Conservation (phyloP, 2,113 vertebrate genomes). For the Gambusia holbrooki region DNA sequence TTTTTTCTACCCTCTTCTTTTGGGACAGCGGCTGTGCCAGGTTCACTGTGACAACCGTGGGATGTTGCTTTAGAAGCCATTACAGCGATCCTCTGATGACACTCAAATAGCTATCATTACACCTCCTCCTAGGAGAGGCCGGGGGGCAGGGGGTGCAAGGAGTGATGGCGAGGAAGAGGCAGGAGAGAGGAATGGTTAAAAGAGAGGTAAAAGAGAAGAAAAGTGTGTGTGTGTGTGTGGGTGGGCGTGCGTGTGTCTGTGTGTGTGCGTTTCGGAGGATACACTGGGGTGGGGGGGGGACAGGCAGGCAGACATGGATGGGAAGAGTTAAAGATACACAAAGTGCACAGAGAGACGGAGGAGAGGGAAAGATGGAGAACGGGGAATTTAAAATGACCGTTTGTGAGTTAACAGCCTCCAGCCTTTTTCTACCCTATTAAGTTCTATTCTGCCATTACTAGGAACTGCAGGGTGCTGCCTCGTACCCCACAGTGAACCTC, state of each 20-base stretch:
- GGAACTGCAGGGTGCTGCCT: constrained; percentile 75
- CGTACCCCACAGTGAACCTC: constrained; percentile 61
- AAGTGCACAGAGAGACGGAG: constrained; percentile 45
- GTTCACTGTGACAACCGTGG: constrained; percentile 81
- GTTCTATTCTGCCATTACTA: constrained; percentile 82
- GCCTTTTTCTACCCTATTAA: constrained; percentile 86
- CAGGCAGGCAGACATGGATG: constrained; percentile 31
- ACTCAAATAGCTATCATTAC: constrained; percentile 88
- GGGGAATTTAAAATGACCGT: constrained; percentile 83
- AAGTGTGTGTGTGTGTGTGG: not conserved
- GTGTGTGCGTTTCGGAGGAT: too few relatives aligned
- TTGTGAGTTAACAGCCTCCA: constrained; percentile 84
- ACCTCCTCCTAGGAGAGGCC: constrained; percentile 78
- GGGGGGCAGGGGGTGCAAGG: constrained; percentile 28
- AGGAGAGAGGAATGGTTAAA: constrained; percentile 11
- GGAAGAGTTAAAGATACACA: constrained; percentile 56
- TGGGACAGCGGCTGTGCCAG: constrained; percentile 77
- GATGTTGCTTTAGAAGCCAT: constrained; percentile 85
- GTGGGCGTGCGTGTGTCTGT: too few relatives aligned
- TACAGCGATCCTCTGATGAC: constrained; percentile 83
- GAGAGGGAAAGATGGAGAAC: constrained; percentile 57
- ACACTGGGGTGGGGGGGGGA: constrained; percentile 8
- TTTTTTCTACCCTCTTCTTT: constrained; percentile 43
- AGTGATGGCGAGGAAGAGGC: constrained; percentile 8
- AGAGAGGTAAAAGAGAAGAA: constrained; percentile 19